Percentiles rank a stretch among this genome's conserved stretches.
Evolutionary conservation across 2,797 vertebrate species (phyloP).

Genomic region (Alectoris magna): DNA sequence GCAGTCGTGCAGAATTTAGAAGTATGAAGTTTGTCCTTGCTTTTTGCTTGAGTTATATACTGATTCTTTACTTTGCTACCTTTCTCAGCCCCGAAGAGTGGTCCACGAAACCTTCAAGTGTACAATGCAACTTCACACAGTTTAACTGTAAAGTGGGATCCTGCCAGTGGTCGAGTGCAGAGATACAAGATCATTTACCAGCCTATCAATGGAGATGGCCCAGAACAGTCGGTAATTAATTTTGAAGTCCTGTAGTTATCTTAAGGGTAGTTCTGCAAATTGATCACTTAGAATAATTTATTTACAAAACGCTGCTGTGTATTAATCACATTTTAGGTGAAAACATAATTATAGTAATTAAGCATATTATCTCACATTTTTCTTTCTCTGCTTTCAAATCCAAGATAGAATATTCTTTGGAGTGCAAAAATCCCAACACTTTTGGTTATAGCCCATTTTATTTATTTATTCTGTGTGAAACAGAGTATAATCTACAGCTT

Average conservation of each 20-base stretch:
- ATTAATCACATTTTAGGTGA: neutral
- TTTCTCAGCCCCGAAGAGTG: slow-evolving; percentile 82
- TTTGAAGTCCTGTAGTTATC: neutral
- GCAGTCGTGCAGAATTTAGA: neutral
- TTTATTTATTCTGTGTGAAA: neutral
- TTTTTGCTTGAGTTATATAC: neutral
- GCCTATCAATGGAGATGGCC: slow-evolving; percentile 83
- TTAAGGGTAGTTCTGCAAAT: neutral
- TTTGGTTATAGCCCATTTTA: neutral
- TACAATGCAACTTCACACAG: slow-evolving; percentile 91
- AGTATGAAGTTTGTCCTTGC: neutral
- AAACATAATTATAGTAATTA: neutral
- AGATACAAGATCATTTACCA: slow-evolving; percentile 89
- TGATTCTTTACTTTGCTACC: slow-evolving; percentile 29
- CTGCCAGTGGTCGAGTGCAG: slow-evolving; percentile 88
- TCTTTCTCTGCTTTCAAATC: neutral
- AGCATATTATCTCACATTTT: neutral
- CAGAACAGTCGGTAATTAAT: slow-evolving; percentile 81
- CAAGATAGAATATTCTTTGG: neutral
- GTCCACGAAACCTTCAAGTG: slow-evolving; percentile 91
- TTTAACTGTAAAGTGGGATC: slow-evolving; percentile 92
- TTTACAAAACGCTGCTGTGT: neutral
- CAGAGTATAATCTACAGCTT: neutral
- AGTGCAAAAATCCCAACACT: neutral
- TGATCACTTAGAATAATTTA: neutral